These are phyloP conservation scores for Stomatorhinus walkeri DNA, from an alignment of 2,797 vertebrate species.

Conservation along the genomic window DNA sequence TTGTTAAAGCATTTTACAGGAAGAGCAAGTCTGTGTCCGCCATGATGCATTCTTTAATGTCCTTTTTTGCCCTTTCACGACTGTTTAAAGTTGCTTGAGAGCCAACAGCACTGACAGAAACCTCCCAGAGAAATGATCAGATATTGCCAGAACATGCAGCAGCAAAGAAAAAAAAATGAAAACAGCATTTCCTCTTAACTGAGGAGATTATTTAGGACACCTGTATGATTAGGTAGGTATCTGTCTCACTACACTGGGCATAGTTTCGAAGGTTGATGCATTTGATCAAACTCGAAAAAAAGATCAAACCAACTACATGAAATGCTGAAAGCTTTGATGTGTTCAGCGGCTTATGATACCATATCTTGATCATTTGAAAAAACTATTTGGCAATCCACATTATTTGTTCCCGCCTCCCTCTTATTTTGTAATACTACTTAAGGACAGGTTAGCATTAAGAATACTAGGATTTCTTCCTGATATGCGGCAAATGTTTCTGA, in stretches of 20 bases:
- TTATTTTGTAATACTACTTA: neutral
- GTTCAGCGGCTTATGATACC: neutral
- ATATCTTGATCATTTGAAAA: neutral
- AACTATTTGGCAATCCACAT: neutral
- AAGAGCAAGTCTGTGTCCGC: neutral
- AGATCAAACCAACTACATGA: neutral
- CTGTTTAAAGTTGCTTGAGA: neutral
- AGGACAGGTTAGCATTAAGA: neutral
- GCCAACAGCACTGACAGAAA: neutral
- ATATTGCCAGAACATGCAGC: neutral
- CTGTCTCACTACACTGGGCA: neutral
- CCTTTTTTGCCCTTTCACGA: neutral
- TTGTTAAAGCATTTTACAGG: conserved; percentile 14
- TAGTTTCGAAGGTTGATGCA: neutral
- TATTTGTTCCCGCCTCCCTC: neutral
- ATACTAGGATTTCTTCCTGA: neutral
- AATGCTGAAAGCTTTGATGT: neutral
- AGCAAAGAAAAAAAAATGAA: neutral
- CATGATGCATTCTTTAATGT: neutral
- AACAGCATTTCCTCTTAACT: neutral
- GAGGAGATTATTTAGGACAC: neutral
- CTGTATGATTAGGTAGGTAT: neutral
- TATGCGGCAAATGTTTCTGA: neutral
- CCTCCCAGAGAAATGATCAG: neutral
- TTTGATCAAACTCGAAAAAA: neutral